A percentile compares a stretch with the other conserved stretches of the same genome.
These are phyloP conservation scores for Stenodema calcarata DNA, from an alignment of 2,888 invertebrate species.

Conservation along the genomic window DNA sequence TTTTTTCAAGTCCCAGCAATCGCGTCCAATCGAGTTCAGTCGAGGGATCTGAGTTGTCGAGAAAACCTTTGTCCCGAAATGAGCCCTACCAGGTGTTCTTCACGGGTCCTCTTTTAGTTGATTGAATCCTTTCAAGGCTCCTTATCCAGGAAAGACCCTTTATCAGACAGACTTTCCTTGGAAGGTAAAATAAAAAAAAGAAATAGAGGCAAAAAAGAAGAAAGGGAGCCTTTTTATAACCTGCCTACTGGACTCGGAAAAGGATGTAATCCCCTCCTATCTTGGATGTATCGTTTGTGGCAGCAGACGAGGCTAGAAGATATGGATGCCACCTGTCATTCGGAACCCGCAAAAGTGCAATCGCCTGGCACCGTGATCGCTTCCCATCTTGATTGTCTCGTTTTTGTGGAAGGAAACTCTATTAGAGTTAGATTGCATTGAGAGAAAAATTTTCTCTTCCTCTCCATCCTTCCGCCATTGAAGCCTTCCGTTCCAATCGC, in stretches of 20 bases:
- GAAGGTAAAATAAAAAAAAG: not conserved
- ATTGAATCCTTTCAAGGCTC: constrained; percentile 39
- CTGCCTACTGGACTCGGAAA: constrained; percentile 22
- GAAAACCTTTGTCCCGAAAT: constrained; percentile 9
- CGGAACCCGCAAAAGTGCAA: not conserved
- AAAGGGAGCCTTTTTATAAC: constrained; percentile 27
- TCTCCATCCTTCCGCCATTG: not conserved
- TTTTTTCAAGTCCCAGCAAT: not conserved
- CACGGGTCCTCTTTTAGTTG: constrained; percentile 35
- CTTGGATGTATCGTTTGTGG: constrained; percentile 9
- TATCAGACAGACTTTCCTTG: constrained; percentile 24
- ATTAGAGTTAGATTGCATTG: constrained; percentile 28
- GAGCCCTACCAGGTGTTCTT: constrained; percentile 13
- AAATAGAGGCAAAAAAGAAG: not conserved
- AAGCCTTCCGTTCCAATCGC: not conserved
- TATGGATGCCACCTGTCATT: constrained; percentile 15
- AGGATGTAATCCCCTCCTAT: constrained; percentile 9
- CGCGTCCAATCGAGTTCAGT: not conserved
- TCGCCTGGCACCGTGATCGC: not conserved
- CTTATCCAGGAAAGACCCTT: not conserved
- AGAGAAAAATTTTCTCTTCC: constrained; percentile 4
- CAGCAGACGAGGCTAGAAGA: not conserved
- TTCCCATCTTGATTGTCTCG: not conserved
- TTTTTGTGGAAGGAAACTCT: constrained; percentile 22
- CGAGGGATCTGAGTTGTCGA: not conserved